Percentiles rank a stretch among this genome's conserved stretches.
These are phyloP conservation scores for Calcarius ornatus DNA, from an alignment of 2,113 vertebrate species.

Conservation along the genomic window DNA sequence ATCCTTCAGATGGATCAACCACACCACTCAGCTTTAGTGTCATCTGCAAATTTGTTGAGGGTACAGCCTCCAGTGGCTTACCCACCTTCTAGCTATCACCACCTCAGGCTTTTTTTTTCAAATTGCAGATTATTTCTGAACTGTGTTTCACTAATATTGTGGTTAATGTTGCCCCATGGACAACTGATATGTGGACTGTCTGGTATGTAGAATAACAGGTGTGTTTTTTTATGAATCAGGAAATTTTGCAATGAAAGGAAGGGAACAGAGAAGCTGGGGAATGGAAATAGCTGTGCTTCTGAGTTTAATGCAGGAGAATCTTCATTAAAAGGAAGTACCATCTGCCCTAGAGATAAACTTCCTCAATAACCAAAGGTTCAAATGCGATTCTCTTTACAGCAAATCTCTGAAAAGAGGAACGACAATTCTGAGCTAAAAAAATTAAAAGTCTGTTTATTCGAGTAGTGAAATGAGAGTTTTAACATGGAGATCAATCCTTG, in stretches of 20 bases:
- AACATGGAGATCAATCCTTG: neutral
- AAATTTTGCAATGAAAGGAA: neutral
- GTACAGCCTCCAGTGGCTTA: neutral
- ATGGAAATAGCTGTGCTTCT: neutral
- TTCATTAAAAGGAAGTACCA: neutral
- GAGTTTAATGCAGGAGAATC: neutral
- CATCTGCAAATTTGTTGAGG: neutral
- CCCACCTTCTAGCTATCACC: neutral
- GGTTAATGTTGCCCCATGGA: neutral
- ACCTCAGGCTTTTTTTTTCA: neutral
- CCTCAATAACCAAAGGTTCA: neutral
- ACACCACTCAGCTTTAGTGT: neutral
- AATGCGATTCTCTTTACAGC: neutral
- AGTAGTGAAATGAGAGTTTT: neutral
- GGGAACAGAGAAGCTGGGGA: neutral
- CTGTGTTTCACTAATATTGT: neutral
- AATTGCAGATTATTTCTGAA: neutral
- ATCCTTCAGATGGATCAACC: too few species aligned
- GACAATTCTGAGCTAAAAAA: neutral
- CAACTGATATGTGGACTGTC: too few species aligned
- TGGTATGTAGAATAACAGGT: neutral
- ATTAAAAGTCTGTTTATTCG: neutral
- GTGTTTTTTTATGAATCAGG: neutral
- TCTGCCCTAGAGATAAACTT: neutral
- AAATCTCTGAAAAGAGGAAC: neutral